phyloP scores from a whole-genome alignment of 2,113 vertebrate genomes.

The Tretioscincus oriximinensis region DNA sequence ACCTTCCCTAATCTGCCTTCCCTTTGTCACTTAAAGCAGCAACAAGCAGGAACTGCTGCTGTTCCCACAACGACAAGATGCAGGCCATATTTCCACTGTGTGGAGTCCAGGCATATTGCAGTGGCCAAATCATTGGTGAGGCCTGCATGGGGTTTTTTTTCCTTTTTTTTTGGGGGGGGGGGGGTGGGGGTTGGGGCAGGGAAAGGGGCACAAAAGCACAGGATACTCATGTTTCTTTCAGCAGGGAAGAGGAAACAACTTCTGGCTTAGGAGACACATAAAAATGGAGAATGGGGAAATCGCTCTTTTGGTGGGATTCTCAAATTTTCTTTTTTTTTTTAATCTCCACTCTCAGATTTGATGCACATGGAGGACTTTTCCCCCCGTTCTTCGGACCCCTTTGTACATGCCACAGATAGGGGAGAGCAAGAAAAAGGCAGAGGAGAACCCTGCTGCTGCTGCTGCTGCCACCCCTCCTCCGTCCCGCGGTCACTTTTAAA shows the following conservation, averaged over 20 bases:
- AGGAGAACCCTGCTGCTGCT: conserved; percentile 4
- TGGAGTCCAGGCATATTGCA: not conserved
- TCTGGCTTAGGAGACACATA: conserved; percentile 5
- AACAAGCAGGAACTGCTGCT: not conserved
- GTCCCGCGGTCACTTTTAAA: conserved; percentile 32
- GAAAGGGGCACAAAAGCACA: not conserved
- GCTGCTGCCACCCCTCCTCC: conserved; percentile 23
- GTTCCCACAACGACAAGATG: not conserved
- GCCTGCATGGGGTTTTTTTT: no score
- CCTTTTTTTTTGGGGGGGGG: not conserved
- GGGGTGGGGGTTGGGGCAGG: no score
- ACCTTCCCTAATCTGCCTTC: not conserved
- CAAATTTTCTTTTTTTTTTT: conserved; percentile 24
- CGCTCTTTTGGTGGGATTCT: conserved; percentile 14
- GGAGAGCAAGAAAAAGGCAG: conserved; percentile 13
- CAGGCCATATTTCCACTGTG: no score
- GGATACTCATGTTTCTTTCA: not conserved
- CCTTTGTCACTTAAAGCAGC: not conserved
- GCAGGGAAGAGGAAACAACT: not conserved
- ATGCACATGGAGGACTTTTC: not conserved
- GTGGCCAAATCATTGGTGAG: not conserved
- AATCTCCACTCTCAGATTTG: conserved; percentile 5
- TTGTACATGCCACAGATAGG: not conserved
- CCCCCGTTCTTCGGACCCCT: not conserved
- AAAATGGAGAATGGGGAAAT: conserved; percentile 16